Evolutionary conservation across 1,140 invertebrate species (phyloP), one percentile per base, ranked within the genome.

Genomic region (Sycophila sp.): DNA sequence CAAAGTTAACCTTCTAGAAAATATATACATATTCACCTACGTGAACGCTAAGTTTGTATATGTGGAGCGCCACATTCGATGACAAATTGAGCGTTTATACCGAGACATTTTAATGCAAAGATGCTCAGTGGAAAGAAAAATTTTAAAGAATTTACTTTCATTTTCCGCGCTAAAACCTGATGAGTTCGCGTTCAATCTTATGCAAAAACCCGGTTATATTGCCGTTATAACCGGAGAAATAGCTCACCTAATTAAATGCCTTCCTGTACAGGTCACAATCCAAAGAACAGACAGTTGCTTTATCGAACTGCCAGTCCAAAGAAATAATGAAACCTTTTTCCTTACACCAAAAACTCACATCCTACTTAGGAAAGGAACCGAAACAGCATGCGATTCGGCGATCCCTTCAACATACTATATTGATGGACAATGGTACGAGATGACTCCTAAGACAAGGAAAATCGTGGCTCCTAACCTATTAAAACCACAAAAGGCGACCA

Each of bases 31-130:
- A 2, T 69, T 69, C 38, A 47, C 62, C 0, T 75, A 75, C 40
- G 58, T 75, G 26, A 75, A 75, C 32, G 65, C 73, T 1, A 75
- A 75, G 69, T 75, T 72, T 26, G 42, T 75, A 15, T 75, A 72
- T 56, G 63, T 66, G 2, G 71, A 75, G 67, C 64, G 51, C 36
- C 71, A 73, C 22, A 38, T 65, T 4, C 28, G 58, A 17, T 59
- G 15, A 36, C 63, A 73, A 60, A 4, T 73, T 13, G 66, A 65
- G 13, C 26, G 19, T 11, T 15, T 73, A 4, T 76, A 67, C 47
- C 15, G 17, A 15, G 45, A 71, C 24, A 42, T 75, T 0, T 4
- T 65, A 8, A 49, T 13, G 13, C 65, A 69, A 34, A 58, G 51
- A 68, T 73, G 69, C 17, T 0, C 3, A 45, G 17, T 72, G 1